Percentiles rank a stretch among this genome's conserved stretches.
Evolutionary conservation across 2,797 vertebrate genomes (phyloP).

Genomic region (Falco peregrinus): DNA sequence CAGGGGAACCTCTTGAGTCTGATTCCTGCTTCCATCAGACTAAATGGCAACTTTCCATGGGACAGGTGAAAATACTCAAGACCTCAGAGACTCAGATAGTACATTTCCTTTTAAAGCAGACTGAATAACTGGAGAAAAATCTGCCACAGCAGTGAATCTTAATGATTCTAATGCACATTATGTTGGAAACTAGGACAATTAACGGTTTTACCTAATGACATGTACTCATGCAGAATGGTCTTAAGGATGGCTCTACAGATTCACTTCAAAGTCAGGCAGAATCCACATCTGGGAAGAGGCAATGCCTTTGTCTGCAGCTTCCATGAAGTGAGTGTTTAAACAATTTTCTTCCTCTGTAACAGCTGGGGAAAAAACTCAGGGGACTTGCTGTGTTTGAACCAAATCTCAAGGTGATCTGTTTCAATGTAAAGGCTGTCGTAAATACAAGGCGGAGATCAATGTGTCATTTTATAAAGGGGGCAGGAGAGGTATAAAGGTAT

Average conservation of each 20-base stretch:
- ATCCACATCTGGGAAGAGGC: constrained; percentile 60
- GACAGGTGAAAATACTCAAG: background rate
- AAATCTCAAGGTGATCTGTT: constrained; percentile 56
- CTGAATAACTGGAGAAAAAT: constrained; percentile 11
- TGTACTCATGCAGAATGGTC: background rate
- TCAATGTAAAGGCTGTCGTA: constrained; percentile 37
- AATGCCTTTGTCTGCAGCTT: constrained; percentile 52
- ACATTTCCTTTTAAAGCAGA: background rate
- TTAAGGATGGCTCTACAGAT: constrained; percentile 48
- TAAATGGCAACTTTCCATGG: background rate
- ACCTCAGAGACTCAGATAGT: background rate
- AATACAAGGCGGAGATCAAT: constrained; percentile 34
- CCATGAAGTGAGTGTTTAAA: constrained; percentile 57
- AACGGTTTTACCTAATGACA: constrained; percentile 41
- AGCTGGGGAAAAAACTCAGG: constrained; percentile 52
- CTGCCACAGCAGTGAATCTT: background rate
- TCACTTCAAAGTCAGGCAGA: constrained; percentile 64
- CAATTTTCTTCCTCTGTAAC: constrained; percentile 35
- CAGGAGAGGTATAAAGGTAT: background rate
- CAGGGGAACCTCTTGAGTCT: background rate
- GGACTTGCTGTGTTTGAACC: constrained; percentile 46
- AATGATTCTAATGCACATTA: constrained; percentile 5
- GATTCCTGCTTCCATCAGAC: background rate
- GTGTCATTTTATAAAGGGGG: background rate
- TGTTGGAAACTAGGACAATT: constrained; percentile 54